A percentile compares a stretch with the other conserved stretches of the same genome.
Conservation (phyloP, 2,797 vertebrate species). For the Argyrosomus regius region DNA sequence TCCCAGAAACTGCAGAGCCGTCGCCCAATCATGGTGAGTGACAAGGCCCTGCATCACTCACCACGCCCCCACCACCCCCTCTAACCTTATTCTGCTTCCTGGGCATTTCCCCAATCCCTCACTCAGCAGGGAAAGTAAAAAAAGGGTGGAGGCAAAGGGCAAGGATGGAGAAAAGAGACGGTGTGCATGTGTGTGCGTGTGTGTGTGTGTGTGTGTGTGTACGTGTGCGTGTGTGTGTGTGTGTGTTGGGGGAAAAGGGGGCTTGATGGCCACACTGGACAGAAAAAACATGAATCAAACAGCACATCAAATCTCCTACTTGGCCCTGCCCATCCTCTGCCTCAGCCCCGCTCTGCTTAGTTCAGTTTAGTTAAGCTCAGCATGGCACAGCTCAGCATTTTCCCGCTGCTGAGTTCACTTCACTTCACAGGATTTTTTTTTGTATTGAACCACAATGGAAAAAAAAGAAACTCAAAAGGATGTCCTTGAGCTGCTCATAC, state of each 20-base stretch:
- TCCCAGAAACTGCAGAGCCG: conserved; percentile 88
- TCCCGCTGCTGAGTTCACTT: conserved; percentile 69
- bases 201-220: conserved; percentile 16
- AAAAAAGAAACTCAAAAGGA: conserved; percentile 66
- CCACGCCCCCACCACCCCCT: conserved; percentile 33
- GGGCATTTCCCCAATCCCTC: conserved; percentile 76
- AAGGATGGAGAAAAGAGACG: conserved; percentile 15
- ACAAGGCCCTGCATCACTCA: conserved; percentile 35
- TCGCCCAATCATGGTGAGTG: conserved; percentile 91
- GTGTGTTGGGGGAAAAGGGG: background rate
- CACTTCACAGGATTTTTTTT: conserved; percentile 57
- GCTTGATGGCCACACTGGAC: conserved; percentile 33
- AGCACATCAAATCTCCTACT: conserved; percentile 59
- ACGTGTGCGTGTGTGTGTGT: conserved; percentile 11
- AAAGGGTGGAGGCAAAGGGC: conserved; percentile 47
- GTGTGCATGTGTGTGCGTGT: conserved; percentile 7
- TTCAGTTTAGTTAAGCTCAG: conserved; percentile 71
- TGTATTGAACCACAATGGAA: conserved; percentile 58
- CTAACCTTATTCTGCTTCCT: conserved; percentile 76
- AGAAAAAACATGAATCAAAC: conserved; percentile 71
- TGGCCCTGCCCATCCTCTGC: conserved; percentile 53
- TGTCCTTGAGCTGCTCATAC: conserved; percentile 82
- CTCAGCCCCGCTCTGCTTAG: conserved; percentile 44
- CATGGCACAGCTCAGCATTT: conserved; percentile 72
- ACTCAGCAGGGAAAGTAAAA: conserved; percentile 64